Percentiles rank a stretch among this genome's conserved stretches.
phyloP scores from a whole-genome alignment of 2,113 vertebrate species.

The Castor canadensis region DNA sequence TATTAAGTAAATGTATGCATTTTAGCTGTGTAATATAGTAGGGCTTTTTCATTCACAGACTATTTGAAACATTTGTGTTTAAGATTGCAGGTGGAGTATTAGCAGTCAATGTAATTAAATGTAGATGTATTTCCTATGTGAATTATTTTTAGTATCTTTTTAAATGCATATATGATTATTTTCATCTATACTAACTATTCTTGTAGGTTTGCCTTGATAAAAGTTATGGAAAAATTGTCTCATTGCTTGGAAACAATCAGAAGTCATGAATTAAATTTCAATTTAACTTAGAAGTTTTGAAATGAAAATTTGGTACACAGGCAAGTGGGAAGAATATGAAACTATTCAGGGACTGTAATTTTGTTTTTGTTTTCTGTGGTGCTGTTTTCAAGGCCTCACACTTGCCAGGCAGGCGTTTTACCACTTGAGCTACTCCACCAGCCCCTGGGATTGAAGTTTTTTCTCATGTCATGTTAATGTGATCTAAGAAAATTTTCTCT shows the following conservation, averaged over 20 bases:
- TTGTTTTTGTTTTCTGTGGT: no score
- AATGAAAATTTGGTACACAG: constrained; percentile 38
- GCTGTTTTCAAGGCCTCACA: no score
- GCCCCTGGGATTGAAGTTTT: no score
- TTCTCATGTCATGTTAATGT: constrained; percentile 19
- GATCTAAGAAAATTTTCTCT: constrained; percentile 1
- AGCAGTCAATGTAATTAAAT: constrained; percentile 77
- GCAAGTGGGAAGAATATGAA: constrained; percentile 37
- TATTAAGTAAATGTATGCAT: constrained; percentile 67
- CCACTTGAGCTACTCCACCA: no score
- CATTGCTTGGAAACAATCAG: constrained; percentile 52
- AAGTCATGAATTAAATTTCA: constrained; percentile 58
- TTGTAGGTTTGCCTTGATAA: constrained; percentile 46
- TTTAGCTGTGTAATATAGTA: constrained; percentile 66
- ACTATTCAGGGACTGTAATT: not conserved
- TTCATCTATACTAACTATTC: not conserved
- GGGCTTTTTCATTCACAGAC: constrained; percentile 67
- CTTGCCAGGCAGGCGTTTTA: no score
- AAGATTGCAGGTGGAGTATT: constrained; percentile 66
- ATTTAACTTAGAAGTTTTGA: constrained; percentile 57
- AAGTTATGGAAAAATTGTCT: constrained; percentile 12
- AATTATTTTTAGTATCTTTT: constrained; percentile 80
- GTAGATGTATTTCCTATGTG: constrained; percentile 79
- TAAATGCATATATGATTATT: constrained; percentile 69
- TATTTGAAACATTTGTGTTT: constrained; percentile 73